A percentile compares a stretch with the other conserved stretches of the same genome.
These are phyloP conservation scores for Nebria brevicollis DNA, from an alignment of 2,888 invertebrate genomes.

Conservation along the genomic window DNA sequence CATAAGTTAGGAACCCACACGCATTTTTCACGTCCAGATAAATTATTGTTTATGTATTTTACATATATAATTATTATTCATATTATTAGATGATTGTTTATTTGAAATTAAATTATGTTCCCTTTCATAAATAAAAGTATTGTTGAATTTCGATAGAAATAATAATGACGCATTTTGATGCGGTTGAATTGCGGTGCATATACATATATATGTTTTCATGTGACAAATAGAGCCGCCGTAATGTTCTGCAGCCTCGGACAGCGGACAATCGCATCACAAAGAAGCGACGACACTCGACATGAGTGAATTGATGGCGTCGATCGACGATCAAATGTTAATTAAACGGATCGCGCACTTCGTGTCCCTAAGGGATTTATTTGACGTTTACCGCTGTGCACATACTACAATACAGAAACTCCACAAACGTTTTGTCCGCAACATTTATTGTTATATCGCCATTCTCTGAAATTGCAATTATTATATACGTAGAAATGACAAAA, in stretches of 20 bases:
- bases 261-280: background rate
- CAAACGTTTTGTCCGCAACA: background rate
- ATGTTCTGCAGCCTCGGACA: background rate
- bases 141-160: too few relatives aligned
- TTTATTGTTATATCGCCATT: background rate
- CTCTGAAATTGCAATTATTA: background rate
- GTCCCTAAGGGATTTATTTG: slow-evolving; percentile 17
- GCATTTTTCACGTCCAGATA: too few relatives aligned
- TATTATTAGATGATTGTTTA: too few relatives aligned
- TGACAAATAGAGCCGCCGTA: background rate
- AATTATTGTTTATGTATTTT: too few relatives aligned
- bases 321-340: slow-evolving; percentile 22
- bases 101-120: too few relatives aligned
- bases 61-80: too few relatives aligned
- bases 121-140: too few relatives aligned
- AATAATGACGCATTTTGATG: too few relatives aligned
- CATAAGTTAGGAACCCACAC: too few relatives aligned
- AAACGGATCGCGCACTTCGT: slow-evolving; percentile 12
- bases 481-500: background rate
- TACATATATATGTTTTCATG: too few relatives aligned
- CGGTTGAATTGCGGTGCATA: too few relatives aligned
- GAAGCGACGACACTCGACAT: slow-evolving; percentile 3
- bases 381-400: background rate
- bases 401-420: slow-evolving; percentile 6
- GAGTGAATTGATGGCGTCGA: slow-evolving; percentile 6